Base-by-base conservation (phyloP, 2,797 vertebrate genomes). In the Siniperca obscura region DNA sequence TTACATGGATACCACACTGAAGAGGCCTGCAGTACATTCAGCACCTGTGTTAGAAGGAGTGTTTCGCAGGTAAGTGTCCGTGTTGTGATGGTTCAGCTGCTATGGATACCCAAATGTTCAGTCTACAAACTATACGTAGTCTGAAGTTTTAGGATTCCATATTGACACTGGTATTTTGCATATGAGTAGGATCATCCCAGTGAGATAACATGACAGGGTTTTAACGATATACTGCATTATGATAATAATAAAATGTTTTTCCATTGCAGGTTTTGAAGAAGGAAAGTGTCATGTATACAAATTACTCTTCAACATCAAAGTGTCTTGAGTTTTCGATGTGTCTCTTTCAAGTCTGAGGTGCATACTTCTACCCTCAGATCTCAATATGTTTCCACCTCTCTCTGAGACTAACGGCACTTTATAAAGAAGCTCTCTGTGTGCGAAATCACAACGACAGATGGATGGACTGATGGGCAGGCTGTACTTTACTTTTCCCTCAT, bases 291-390 rank as follows among this genome's bases (percentile, higher is more conserved):
- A 69, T 86, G 88, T 92, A 82, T 90, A 93, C 90, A 94, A 92
- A 94, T 91, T 89, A 82, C 85, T 89, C 81, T 78, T 89, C 78
- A 62, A 86, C 92, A 92, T 94, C 92, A 94, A 94, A 93, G 91
- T 84, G 69, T 81, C 80, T 86, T 1, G 66, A 80, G 69, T 76
- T 89, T 90, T 78, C 71, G 14, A 78, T 67, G 74, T 19, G 42
- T 80, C 84, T 84, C 92, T 93, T 94, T 94, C 85, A 94, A 92
- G 90, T 93, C 80, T 76, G 82, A 90, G 87, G 78, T 87, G 82
- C 50, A 44, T 25, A 67, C 70, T 72, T 81, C 84, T 81, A 82
- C 78, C 60, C 76, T 91, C 70, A 86, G 88, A 93, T 94, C 85
- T 86, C 86, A 87, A 87, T 76, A 74, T 70, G 80, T 87, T 81